Evolutionary conservation across 2,797 vertebrate species (phyloP).

Genomic region (Pseudochirops cupreus): DNA sequence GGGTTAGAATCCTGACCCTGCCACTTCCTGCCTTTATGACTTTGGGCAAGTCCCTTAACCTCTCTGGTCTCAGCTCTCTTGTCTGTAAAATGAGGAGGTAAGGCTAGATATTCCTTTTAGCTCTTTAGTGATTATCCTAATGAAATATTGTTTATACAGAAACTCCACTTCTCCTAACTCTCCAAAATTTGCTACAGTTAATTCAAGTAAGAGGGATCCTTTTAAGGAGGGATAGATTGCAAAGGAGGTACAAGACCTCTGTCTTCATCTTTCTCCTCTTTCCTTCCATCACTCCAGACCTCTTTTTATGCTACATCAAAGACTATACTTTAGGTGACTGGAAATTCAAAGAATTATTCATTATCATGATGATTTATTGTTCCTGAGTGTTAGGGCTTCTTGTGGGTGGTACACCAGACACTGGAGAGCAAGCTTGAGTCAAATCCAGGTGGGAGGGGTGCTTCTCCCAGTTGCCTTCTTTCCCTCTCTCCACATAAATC

Average conservation of each 20-base stretch:
- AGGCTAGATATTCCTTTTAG: background rate
- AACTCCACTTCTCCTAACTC: background rate
- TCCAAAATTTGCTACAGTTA: background rate
- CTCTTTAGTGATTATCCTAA: background rate
- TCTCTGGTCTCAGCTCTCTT: background rate
- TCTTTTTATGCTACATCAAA: background rate
- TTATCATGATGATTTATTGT: background rate
- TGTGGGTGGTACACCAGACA: background rate
- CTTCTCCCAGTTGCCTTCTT: accelerated
- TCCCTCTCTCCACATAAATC: background rate
- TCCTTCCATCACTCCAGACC: background rate
- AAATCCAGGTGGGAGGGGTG: background rate
- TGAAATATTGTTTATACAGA: background rate
- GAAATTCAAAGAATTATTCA: background rate
- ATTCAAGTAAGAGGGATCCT: background rate
- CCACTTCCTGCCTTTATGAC: background rate
- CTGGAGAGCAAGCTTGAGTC: background rate
- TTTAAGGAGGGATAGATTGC: background rate
- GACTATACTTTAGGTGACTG: background rate
- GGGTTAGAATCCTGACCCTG: background rate
- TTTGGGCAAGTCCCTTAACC: background rate
- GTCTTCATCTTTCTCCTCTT: background rate
- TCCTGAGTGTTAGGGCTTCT: background rate
- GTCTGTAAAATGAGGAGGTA: background rate
- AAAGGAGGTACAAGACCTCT: background rate